Conservation (phyloP, 2,888 invertebrate species). For the Carabus problematicus region DNA sequence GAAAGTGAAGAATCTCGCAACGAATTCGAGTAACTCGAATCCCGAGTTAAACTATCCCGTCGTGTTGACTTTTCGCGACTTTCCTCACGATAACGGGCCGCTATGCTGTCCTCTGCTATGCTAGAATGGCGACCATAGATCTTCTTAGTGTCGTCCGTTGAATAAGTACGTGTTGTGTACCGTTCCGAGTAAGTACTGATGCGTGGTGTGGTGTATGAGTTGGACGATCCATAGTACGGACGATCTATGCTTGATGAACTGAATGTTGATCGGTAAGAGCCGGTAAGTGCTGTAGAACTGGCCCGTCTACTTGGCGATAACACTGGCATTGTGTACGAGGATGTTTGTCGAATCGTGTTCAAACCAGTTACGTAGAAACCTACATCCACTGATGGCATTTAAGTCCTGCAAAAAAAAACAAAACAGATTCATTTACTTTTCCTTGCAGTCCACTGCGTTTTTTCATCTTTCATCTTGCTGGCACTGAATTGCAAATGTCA, state of each 20-base stretch:
- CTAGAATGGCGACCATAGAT: constrained; percentile 58
- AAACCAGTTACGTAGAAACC: constrained; percentile 13
- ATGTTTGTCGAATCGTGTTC: constrained; percentile 19
- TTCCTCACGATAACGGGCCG: constrained; percentile 60
- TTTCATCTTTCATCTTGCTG: constrained; percentile 6
- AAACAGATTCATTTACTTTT: not conserved
- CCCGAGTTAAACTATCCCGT: constrained; percentile 53
- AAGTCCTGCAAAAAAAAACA: constrained; percentile 16
- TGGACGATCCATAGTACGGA: constrained; percentile 62
- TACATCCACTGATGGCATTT: constrained; percentile 40
- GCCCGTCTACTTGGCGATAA: constrained; percentile 65
- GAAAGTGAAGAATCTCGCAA: constrained; percentile 61
- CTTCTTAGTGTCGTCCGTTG: constrained; percentile 64
- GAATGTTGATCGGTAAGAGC: constrained; percentile 62
- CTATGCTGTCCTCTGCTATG: constrained; percentile 58
- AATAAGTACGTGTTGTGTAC: constrained; percentile 63
- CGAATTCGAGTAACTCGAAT: constrained; percentile 54
- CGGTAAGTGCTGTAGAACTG: constrained; percentile 56
- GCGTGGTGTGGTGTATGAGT: constrained; percentile 59
- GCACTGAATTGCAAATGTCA: constrained; percentile 14
- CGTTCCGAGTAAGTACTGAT: constrained; percentile 62
- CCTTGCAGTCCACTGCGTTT: not conserved
- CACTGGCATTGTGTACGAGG: constrained; percentile 62
- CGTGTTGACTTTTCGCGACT: constrained; percentile 53
- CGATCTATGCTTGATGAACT: constrained; percentile 63